Evolutionary conservation across 2,888 invertebrate genomes (phyloP), one percentile per base, ranked within the genome.

Genomic region (Gordius sp.): DNA sequence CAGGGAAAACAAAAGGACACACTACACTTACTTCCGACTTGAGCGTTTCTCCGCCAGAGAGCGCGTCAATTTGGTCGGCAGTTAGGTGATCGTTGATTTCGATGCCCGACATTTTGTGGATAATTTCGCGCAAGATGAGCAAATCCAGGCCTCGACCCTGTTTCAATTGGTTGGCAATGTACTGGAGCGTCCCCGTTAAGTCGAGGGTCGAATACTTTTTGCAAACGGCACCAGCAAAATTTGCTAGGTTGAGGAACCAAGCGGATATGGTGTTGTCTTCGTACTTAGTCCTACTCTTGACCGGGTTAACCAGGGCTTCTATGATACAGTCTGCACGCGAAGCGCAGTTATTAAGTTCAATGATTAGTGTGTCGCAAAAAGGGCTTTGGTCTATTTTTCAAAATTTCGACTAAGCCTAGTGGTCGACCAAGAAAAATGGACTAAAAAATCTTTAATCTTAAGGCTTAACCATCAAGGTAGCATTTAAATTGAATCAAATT

Each of bases 51-150:
- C 97, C 97, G 4, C 97, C 97, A 58, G 83, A 80, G 79, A 93
- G 82, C 0, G 93, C 91, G 66, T 86, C 85, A 58, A 97, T 71
- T 67, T 99, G 93, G 65, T 93, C 91, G 24, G 80, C 75, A 0
- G 93, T 97, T 2, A n/a, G 8, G 71, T 89, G 89, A 68, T 89
- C 87, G 0, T 81, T 81, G 1, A 89, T 81, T 71, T 99, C 97
- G 58, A 97, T 85, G 1, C 97, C 97, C 1, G 89, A 85, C 93
- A 99, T 97, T 74, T 91, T 93, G 71, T 89, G 86, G 47, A 99
- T 84, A 62, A 99, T 82, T 73, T 97, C 93, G 68, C 91, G 84
- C 58, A 97, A 73, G 62, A 97, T 81, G 28, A 93, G 72, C 63
- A 75, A 28, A 28, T 25, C 4, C 23, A 52, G 20, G 41, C 16